A percentile compares a stretch with the other conserved stretches of the same genome.
Conservation (phyloP, 2,797 vertebrate species). For the Galaxias olidus region DNA sequence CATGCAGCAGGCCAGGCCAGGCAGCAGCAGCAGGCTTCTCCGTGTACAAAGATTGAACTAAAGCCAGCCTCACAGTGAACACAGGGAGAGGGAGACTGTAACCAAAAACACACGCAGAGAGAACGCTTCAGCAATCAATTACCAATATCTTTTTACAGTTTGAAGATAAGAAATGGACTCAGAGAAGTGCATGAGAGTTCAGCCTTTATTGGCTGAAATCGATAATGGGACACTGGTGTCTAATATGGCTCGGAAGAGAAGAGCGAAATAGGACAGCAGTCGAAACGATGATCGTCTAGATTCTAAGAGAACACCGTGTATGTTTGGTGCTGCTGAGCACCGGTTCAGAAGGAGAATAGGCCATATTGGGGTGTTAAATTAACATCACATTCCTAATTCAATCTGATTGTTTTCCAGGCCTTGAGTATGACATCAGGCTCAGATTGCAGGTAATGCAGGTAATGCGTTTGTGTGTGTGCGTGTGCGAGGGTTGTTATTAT, state of each 20-base stretch:
- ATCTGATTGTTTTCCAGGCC: slow-evolving; percentile 58
- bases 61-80: slow-evolving; percentile 5
- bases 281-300: too few relatives aligned
- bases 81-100: slow-evolving; percentile 6
- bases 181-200: too few relatives aligned
- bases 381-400: slow-evolving; percentile 60
- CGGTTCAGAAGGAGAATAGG: too few relatives aligned
- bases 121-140: too few relatives aligned
- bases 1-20: slow-evolving; percentile 22
- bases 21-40: slow-evolving; percentile 28
- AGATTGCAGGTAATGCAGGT: slow-evolving; percentile 70
- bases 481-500: slow-evolving; percentile 59
- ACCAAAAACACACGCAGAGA: background rate
- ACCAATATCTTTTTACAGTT: too few relatives aligned
- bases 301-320: slow-evolving; percentile 10
- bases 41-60: slow-evolving; percentile 11
- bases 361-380: slow-evolving; percentile 35
- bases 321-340: background rate
- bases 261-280: too few relatives aligned
- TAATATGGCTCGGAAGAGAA: too few relatives aligned
- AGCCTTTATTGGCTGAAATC: too few relatives aligned
- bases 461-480: slow-evolving; percentile 22
- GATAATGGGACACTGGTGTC: too few relatives aligned
- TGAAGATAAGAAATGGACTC: too few relatives aligned
- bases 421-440: slow-evolving; percentile 52